Evolutionary conservation across 92 coral and sea anemone species (phyloP), one percentile per base, ranked within the genome.

Genomic region (Pocillopora meandrina): DNA sequence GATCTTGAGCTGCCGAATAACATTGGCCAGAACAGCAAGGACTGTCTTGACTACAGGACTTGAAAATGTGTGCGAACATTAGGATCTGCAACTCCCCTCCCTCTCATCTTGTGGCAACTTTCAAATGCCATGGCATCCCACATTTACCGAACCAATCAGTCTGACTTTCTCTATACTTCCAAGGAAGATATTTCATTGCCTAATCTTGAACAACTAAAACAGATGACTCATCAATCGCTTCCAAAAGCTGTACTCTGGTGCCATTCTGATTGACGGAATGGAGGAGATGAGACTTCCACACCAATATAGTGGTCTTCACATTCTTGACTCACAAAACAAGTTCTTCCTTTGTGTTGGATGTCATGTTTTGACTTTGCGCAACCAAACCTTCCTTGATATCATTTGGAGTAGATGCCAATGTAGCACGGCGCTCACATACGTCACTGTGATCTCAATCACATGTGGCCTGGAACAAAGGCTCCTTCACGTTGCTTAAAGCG

Each of bases 141-240:
- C 79, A 59, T 71, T 82, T 82, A 7, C 79, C 84, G 21, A 85
- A 86, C 84, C 84, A 76, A 52, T 84, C 83, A 35, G 77, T 57
- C 49, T 84, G 88, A 26, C 82, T 84, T 60, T 84, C 88, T 12
- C 69, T n/a, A 33, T 84, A 76, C 59, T 84, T 84, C 58, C 70
- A 55, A 49, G 83, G 88, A 69, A 76, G 68, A 64, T 65, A 84
- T 76, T 84, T 84, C 77, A 84, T 84, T 7, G 88, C 88, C 88
- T 82, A 84, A 42, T 84, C 88, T 66, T 84, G 87, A 14, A 73
- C 71, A 33, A 83, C 18, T 17, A 67, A 59, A 20, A 83, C 87
- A 42, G 87, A 49, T 12, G 56, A 33, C 35, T 83, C 81, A 56
- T 83, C 81, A 35, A 83, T 56, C 18, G 19, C 36, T 35, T 83